Evolutionary conservation across 2,113 vertebrate species (phyloP).

Genomic region (Castor canadensis): DNA sequence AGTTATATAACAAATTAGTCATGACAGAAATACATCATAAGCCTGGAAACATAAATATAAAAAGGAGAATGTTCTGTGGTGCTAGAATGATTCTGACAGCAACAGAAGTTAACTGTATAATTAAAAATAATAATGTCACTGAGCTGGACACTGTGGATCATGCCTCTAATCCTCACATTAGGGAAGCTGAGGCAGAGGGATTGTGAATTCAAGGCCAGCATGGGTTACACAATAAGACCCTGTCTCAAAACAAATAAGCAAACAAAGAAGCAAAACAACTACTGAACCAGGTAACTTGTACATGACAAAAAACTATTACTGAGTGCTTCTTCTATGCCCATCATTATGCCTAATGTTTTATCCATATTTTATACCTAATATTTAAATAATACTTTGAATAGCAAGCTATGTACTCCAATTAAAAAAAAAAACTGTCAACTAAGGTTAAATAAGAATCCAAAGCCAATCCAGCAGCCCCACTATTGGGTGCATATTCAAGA

Average conservation of each 20-base stretch:
- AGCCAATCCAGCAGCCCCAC: background rate
- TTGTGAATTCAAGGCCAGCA: too few relatives aligned
- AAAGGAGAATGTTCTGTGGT: background rate
- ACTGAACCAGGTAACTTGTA: background rate
- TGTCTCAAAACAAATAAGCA: too few relatives aligned
- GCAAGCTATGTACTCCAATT: background rate
- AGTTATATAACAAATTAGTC: background rate
- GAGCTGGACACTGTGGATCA: too few relatives aligned
- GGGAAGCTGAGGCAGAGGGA: too few relatives aligned
- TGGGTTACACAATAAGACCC: too few relatives aligned
- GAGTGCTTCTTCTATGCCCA: background rate
- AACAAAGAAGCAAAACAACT: too few relatives aligned
- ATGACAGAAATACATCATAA: constrained; percentile 17
- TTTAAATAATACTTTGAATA: background rate
- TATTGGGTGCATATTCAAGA: background rate
- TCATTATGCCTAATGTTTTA: background rate
- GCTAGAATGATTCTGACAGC: background rate
- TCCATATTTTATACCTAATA: background rate
- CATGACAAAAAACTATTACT: background rate
- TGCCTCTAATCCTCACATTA: too few relatives aligned
- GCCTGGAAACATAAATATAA: background rate
- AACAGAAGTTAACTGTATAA: background rate
- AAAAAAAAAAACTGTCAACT: background rate
- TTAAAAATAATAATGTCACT: background rate
- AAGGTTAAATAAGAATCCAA: background rate